A percentile compares a stretch with the other conserved stretches of the same genome.
Conservation (phyloP, 2,888 invertebrate genomes). For the Plutella xylostella region DNA sequence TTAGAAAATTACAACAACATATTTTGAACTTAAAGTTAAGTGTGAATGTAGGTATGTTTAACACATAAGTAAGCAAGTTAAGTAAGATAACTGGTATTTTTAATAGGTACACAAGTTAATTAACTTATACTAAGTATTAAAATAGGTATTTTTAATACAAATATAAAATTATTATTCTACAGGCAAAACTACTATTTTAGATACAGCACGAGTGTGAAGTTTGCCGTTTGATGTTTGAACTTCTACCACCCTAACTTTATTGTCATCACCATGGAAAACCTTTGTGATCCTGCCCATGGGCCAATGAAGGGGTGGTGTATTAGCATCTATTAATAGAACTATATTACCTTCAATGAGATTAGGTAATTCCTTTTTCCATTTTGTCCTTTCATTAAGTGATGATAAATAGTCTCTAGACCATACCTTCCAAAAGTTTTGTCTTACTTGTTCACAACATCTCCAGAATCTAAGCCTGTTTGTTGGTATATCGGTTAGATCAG, state of each 20-base stretch:
- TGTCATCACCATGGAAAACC: not conserved
- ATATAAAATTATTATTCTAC: not conserved
- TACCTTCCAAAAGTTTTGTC: conserved; percentile 7
- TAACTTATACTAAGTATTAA: no score
- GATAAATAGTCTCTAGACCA: conserved; percentile 4
- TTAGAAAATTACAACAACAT: no score
- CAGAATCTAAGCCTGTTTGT: conserved; percentile 2
- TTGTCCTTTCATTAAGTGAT: not conserved
- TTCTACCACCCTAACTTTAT: not conserved
- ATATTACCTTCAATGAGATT: not conserved
- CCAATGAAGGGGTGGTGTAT: conserved; percentile 1
- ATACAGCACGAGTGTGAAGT: not conserved
- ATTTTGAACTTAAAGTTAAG: no score
- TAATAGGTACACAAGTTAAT: no score
- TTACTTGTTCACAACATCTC: no score
- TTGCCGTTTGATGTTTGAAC: conserved; percentile 1
- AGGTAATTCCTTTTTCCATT: not conserved
- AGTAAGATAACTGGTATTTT: no score
- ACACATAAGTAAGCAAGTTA: no score
- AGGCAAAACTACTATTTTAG: not conserved
- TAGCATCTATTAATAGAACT: not conserved
- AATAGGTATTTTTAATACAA: no score
- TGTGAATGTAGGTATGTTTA: no score
- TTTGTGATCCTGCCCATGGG: not conserved
- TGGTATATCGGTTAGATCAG: not conserved